Evolutionary conservation across 2,888 invertebrate genomes (phyloP).

Genomic region (Lutraria lutraria): DNA sequence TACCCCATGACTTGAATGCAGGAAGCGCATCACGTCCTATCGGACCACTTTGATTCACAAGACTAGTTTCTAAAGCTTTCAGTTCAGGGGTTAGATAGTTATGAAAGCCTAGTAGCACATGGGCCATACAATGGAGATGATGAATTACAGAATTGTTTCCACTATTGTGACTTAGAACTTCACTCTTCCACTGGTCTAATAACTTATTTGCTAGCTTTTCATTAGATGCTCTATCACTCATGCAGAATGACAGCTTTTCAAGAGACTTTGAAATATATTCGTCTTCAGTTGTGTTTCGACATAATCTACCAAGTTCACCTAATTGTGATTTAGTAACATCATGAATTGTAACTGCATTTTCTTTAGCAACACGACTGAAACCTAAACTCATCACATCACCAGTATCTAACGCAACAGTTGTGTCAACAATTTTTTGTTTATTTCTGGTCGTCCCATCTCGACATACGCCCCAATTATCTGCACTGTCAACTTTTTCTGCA

Average conservation of each 20-base stretch:
- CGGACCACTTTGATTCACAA: too few species aligned
- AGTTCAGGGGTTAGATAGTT: conserved; percentile 31
- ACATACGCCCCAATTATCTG: conserved; percentile 50
- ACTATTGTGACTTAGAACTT: conserved; percentile 15
- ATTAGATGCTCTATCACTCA: conserved; percentile 48
- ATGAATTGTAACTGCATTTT: conserved; percentile 47
- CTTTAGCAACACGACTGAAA: conserved; percentile 39
- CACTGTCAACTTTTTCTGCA: conserved; percentile 33
- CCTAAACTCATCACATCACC: conserved; percentile 51
- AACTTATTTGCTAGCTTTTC: conserved; percentile 42
- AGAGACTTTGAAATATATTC: conserved; percentile 29
- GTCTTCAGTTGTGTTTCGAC: too few species aligned
- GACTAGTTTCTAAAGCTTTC: conserved; percentile 18
- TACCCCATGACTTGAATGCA: too few species aligned
- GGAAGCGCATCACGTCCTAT: too few species aligned
- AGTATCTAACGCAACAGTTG: conserved; percentile 40
- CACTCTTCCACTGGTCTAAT: conserved; percentile 34
- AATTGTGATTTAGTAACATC: conserved; percentile 9
- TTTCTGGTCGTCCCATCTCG: conserved; percentile 56
- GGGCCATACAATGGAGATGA: conserved; percentile 52
- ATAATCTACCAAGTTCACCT: conserved; percentile 17
- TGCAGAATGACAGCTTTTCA: conserved; percentile 38
- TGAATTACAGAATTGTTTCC: conserved; percentile 9
- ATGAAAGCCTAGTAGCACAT: conserved; percentile 58
- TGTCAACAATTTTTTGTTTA: conserved; percentile 61